phyloP scores from a whole-genome alignment of 2,113 vertebrate genomes.

The Myotis lucifugus region DNA sequence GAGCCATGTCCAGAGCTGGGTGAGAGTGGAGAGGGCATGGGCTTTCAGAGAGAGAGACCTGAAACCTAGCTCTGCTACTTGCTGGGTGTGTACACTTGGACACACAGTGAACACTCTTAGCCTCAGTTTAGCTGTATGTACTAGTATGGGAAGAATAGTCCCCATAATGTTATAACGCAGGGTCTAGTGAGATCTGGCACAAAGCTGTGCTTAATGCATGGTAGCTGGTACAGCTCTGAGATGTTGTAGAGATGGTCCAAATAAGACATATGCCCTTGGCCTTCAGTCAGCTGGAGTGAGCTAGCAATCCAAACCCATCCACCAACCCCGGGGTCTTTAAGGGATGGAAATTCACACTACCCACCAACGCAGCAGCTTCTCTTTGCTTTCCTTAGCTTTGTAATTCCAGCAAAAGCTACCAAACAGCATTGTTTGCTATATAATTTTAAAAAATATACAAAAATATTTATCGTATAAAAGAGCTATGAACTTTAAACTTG shows the following conservation, averaged over 20 bases:
- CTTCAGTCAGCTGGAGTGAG: not conserved
- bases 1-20: not conserved
- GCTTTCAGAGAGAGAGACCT: not conserved
- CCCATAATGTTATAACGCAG: not conserved
- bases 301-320: not conserved
- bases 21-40: not conserved
- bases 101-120: not conserved
- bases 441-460: not conserved
- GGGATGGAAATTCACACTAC: not conserved
- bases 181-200: not conserved
- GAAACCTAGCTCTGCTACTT: not conserved
- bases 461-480: constrained; percentile 28
- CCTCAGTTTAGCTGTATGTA: not conserved
- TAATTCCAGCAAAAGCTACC: constrained; percentile 22
- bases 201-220: not conserved
- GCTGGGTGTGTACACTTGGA: not conserved
- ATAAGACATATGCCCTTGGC: not conserved
- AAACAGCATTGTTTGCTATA: not conserved
- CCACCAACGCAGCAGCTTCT: not conserved
- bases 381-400: not conserved
- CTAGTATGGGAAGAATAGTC: not conserved
- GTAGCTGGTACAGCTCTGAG: not conserved
- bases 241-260: not conserved
- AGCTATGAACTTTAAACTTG: constrained; percentile 39
- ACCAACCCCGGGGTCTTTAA: not conserved